Base-by-base conservation (phyloP, 1,140 invertebrate species). In the Caenorhabditis brenneri region DNA sequence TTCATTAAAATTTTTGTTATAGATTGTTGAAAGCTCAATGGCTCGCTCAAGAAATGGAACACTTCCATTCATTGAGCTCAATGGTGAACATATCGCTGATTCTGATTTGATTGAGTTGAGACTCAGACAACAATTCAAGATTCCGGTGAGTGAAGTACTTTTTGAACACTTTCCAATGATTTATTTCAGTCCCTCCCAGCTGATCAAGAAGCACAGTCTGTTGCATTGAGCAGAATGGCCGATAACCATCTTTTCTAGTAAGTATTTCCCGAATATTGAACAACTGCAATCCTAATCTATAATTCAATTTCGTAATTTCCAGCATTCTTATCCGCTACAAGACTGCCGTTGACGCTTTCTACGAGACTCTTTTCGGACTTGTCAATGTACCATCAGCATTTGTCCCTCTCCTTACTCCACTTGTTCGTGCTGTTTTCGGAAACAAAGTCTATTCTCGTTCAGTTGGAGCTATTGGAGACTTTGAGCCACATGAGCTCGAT, bases 71-170 rank as follows among this genome's bases (percentile, higher is more conserved):
- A 93, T 97, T 69, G 95, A 97, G 91, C 90, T 97, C n/a, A 96
- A 97, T 91, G 96, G 95, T 65, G 95, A 96, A 91, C 95, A 97
- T 91, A 95, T 96, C 82, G 94, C 95, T 48, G 95, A 97, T 91
- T 96, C 95, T 89, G 81, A 85, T 48, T 19, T 85, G 10, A 85
- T 85, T 60, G 55, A 79, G 51, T 22, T 58, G 6, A 27, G 48
- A 10, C 39, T 84, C 29, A 80, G 49, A 51, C 31, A 84, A 48
- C 74, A 80, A 88, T 96, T 94, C 90, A 93, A 93, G 27, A 42
- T 84, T 48, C n/a, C 80, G 51, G 83, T 84, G n/a, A 33, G 39
- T 33, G n/a, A n/a, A n/a, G n/a, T 6, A 6, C 5, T 16, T 19
- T 1, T 19, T 22, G 7, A 46, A 46, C 1, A 27, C 6, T 12